These are phyloP conservation scores for Sminthopsis crassicaudata DNA, from an alignment of 2,113 vertebrate species.

Conservation along the genomic window DNA sequence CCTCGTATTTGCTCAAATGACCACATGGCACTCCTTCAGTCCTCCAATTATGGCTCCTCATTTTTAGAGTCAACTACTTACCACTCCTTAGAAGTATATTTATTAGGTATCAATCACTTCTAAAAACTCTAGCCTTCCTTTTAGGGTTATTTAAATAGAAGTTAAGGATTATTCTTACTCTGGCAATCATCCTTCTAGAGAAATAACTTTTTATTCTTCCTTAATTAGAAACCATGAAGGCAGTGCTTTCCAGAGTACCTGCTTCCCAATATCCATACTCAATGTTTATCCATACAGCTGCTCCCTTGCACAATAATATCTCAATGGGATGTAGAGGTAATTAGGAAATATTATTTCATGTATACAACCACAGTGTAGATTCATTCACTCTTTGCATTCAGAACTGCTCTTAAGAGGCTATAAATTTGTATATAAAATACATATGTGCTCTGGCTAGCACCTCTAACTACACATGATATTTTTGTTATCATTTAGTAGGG, in stretches of 20 bases:
- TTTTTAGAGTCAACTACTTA: neutral
- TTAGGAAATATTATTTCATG: conserved; percentile 31
- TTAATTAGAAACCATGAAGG: neutral
- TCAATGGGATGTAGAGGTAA: conserved; percentile 37
- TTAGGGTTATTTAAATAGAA: neutral
- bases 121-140: neutral
- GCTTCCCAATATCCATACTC: neutral
- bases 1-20: neutral
- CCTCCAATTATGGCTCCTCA: neutral
- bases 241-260: neutral
- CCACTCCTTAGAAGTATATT: neutral
- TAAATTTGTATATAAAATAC: conserved; percentile 78
- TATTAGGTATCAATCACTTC: neutral
- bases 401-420: conserved; percentile 67
- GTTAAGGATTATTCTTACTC: neutral
- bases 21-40: neutral
- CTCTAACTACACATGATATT: conserved; percentile 66
- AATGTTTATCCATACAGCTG: neutral
- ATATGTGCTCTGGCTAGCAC: conserved; percentile 68
- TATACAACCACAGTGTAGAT: conserved; percentile 50
- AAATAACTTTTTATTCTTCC: neutral
- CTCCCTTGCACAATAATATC: neutral
- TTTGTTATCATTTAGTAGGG: conserved; percentile 76
- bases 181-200: neutral
- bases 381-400: conserved; percentile 54